A percentile compares a stretch with the other conserved stretches of the same genome.
Conservation (phyloP, 2,888 invertebrate species). For the Arge pagana region DNA sequence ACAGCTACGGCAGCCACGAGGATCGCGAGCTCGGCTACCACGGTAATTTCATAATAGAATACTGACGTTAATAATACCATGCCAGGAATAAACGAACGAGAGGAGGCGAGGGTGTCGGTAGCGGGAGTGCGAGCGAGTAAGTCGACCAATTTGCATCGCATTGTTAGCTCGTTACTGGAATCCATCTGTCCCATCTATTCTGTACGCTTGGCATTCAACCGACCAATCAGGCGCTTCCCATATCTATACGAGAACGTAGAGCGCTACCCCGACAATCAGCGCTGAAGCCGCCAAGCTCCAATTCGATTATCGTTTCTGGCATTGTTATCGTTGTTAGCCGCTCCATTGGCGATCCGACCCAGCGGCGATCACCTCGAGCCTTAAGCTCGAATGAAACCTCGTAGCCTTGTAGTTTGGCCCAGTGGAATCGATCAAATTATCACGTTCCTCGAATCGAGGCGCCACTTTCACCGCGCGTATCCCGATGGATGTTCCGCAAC, state of each 20-base stretch:
- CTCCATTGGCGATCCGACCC: slow-evolving; percentile 34
- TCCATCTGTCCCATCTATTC: slow-evolving; percentile 47
- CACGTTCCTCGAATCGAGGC: no score
- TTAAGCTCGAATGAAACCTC: slow-evolving; percentile 8
- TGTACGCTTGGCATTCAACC: slow-evolving; percentile 11
- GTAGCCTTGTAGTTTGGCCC: neutral
- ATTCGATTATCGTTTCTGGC: slow-evolving; percentile 49
- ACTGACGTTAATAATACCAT: slow-evolving; percentile 58
- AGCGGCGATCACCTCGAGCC: no score
- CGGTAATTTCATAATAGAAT: slow-evolving; percentile 56
- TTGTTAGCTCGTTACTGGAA: slow-evolving; percentile 54
- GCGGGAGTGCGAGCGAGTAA: slow-evolving; percentile 31
- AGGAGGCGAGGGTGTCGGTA: slow-evolving; percentile 28
- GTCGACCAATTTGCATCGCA: slow-evolving; percentile 56
- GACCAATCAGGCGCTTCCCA: slow-evolving; percentile 18
- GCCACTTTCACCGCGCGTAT: no score
- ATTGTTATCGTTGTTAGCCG: slow-evolving; percentile 52
- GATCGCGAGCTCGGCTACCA: slow-evolving; percentile 26
- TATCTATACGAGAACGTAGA: slow-evolving; percentile 27
- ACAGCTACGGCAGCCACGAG: slow-evolving; percentile 12
- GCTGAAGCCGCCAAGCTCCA: slow-evolving; percentile 38
- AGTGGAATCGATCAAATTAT: no score
- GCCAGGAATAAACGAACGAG: slow-evolving; percentile 26
- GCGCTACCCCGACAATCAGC: slow-evolving; percentile 46
- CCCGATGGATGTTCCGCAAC: no score